phyloP scores from a whole-genome alignment of 2,113 vertebrate species.

The Proteles cristata region DNA sequence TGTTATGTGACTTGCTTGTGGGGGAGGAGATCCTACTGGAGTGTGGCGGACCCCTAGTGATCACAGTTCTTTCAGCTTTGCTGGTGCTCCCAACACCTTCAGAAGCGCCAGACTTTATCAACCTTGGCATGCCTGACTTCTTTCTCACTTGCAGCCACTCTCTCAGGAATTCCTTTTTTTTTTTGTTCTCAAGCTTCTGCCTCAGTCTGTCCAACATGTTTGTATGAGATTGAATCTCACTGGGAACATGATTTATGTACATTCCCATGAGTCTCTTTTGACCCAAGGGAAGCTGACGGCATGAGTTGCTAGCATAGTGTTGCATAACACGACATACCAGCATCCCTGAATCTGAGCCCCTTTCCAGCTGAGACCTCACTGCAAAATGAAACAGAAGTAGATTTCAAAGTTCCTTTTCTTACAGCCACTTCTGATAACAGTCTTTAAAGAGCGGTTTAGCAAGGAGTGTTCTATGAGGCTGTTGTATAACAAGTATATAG shows the following conservation, averaged over 20 bases:
- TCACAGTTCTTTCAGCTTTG: not conserved
- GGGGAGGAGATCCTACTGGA: too few species aligned
- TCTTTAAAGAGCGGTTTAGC: not conserved
- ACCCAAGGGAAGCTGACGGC: not conserved
- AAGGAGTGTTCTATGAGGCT: not conserved
- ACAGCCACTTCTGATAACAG: not conserved
- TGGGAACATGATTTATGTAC: not conserved
- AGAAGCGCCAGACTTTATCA: not conserved
- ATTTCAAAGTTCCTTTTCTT: constrained; percentile 43
- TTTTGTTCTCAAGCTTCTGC: not conserved
- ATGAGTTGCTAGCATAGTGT: not conserved
- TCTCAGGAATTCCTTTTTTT: constrained; percentile 15
- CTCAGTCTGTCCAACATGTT: not conserved
- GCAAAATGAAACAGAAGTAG: not conserved
- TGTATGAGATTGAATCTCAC: constrained; percentile 3
- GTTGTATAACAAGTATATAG: not conserved
- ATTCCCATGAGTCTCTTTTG: not conserved
- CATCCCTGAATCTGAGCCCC: not conserved
- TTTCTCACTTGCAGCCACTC: not conserved
- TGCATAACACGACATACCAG: not conserved
- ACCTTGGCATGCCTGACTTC: not conserved
- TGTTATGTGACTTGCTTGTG: not conserved
- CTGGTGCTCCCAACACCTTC: not conserved
- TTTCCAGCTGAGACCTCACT: not conserved
- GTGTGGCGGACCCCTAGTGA: not conserved